Percentiles rank a stretch among this genome's conserved stretches.
Conservation (phyloP, 2,888 invertebrate species). For the Pecten maximus region DNA sequence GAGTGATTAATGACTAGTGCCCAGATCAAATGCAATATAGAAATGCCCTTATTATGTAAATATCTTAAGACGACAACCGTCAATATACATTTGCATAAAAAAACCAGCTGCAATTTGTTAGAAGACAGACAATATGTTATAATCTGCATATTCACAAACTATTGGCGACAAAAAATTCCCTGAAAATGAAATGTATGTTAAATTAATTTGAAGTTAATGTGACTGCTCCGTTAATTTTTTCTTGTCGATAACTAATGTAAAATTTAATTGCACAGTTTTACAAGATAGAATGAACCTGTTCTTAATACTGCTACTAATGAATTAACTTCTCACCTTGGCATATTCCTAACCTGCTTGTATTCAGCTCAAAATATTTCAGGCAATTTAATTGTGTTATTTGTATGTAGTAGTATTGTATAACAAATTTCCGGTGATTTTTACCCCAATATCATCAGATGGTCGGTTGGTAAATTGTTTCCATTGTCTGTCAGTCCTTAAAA, state of each 20-base stretch:
- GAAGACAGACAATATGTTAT: neutral
- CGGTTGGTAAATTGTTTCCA: too few relatives aligned
- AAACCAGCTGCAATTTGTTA: slow-evolving; percentile 15
- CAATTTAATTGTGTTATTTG: too few relatives aligned
- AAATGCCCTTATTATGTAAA: neutral
- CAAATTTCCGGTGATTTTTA: too few relatives aligned
- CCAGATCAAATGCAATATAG: slow-evolving; percentile 23
- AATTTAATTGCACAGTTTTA: neutral
- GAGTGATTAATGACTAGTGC: neutral
- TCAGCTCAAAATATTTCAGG: too few relatives aligned
- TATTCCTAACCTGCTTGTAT: too few relatives aligned
- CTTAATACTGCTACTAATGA: too few relatives aligned
- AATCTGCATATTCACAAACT: slow-evolving; percentile 16
- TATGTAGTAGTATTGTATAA: too few relatives aligned
- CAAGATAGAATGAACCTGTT: too few relatives aligned
- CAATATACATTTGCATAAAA: slow-evolving; percentile 22
- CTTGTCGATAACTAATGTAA: neutral
- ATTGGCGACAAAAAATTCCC: neutral
- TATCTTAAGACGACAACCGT: neutral
- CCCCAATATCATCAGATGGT: too few relatives aligned
- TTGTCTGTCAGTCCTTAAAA: too few relatives aligned
- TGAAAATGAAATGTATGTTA: neutral
- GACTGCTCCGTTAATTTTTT: neutral
- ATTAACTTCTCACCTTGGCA: too few relatives aligned
- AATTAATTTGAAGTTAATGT: neutral